Conservation (phyloP, 1,140 invertebrate species). For the Penaeus japonicus region DNA sequence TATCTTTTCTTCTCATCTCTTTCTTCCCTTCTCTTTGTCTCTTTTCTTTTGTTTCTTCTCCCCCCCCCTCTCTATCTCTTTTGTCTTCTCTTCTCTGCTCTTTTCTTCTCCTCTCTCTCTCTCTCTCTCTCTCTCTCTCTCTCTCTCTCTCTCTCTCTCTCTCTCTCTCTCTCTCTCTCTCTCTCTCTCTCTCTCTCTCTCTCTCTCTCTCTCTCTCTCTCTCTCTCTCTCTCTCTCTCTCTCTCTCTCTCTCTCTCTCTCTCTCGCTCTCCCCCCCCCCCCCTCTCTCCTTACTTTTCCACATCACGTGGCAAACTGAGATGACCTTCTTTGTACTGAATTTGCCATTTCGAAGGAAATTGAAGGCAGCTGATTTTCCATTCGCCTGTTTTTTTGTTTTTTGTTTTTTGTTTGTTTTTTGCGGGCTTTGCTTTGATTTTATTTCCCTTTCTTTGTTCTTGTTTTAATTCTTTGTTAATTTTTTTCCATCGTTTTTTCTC, state of each 20-base stretch:
- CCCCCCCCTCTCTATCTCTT: not conserved
- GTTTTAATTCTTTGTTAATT: too few species aligned
- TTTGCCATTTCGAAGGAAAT: too few species aligned
- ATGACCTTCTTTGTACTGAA: too few species aligned
- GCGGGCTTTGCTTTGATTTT: too few species aligned
- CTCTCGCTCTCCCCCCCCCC: conserved; percentile 6
- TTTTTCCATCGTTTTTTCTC: too few species aligned
- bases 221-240: conserved; percentile 23
- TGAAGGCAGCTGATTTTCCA: too few species aligned
- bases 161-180: not conserved
- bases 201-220: conserved; percentile 15
- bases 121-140: not conserved
- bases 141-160: not conserved
- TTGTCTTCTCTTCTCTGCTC: not conserved
- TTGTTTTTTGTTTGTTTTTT: too few species aligned
- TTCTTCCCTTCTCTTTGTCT: not conserved
- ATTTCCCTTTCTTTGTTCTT: too few species aligned
- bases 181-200: conserved; percentile 25
- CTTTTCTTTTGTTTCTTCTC: not conserved
- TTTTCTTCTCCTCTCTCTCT: not conserved
- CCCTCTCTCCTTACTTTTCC: too few species aligned
- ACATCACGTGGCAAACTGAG: too few species aligned
- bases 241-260: conserved; percentile 27
- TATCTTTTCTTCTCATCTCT: not conserved
- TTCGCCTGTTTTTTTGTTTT: too few species aligned